Conservation (phyloP, 2,113 vertebrate genomes). For the Rhabdornis inornatus region DNA sequence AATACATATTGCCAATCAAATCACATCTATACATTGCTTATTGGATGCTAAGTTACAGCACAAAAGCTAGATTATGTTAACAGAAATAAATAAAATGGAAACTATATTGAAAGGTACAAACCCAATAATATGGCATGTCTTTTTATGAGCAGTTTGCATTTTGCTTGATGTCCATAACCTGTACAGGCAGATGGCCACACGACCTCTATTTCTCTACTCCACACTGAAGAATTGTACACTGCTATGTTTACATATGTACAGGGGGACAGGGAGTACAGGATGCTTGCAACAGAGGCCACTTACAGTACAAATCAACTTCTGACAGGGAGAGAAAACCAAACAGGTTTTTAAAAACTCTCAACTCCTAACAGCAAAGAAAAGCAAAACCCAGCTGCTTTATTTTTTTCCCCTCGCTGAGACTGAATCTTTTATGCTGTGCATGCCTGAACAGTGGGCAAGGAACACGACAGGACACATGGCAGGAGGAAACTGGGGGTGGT, state of each 20-base stretch:
- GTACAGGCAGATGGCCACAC: conserved; percentile 90
- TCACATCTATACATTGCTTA: conserved; percentile 85
- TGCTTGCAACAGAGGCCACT: conserved; percentile 73
- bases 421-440: neutral
- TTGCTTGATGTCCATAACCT: conserved; percentile 62
- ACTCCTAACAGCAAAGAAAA: conserved; percentile 42
- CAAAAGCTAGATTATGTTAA: conserved; percentile 82
- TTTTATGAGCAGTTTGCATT: conserved; percentile 27
- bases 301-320: conserved; percentile 68
- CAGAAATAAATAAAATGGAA: conserved; percentile 95
- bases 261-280: conserved; percentile 72
- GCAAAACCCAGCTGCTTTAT: conserved; percentile 24
- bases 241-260: conserved; percentile 96
- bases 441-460: neutral
- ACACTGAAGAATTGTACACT: conserved; percentile 83
- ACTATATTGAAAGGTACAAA: conserved; percentile 75
- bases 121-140: conserved; percentile 64
- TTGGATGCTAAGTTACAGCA: conserved; percentile 76
- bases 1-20: conserved; percentile 83
- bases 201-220: conserved; percentile 83
- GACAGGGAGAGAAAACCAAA: conserved; percentile 50
- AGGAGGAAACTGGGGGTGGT: neutral
- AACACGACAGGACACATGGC: neutral
- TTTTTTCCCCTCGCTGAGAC: neutral
- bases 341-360: neutral